Percentiles rank a stretch among this genome's conserved stretches.
Conservation (phyloP, 1,140 invertebrate genomes). For the Daktulosphaira vitifoliae region DNA sequence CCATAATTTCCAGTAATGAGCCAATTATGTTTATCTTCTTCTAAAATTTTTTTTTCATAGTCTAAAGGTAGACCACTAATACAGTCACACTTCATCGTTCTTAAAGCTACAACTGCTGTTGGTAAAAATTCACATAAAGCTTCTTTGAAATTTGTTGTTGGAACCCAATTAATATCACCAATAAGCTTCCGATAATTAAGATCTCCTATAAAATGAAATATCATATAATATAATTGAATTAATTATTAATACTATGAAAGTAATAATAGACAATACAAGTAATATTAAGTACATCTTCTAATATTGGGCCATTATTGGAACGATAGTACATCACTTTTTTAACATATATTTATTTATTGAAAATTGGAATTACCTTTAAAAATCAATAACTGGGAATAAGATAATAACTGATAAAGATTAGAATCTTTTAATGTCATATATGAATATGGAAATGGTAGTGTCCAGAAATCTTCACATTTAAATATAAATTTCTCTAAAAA, state of each 20-base stretch:
- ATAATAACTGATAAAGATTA: slow-evolving; percentile 62
- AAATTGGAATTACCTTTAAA: slow-evolving; percentile 66
- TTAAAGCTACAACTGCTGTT: slow-evolving; percentile 64
- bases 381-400: slow-evolving; percentile 61
- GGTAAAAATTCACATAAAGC: slow-evolving; percentile 75
- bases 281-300: not conserved
- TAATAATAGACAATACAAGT: no score
- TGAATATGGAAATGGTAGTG: slow-evolving; percentile 66
- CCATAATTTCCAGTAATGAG: slow-evolving; percentile 82
- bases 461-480: slow-evolving; percentile 71
- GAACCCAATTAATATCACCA: slow-evolving; percentile 77
- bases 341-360: no score
- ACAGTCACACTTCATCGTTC: slow-evolving; percentile 87
- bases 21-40: slow-evolving; percentile 62
- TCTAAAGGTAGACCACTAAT: slow-evolving; percentile 60
- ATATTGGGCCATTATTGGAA: no score
- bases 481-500: slow-evolving; percentile 36
- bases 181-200: slow-evolving; percentile 92
- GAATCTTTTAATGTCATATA: slow-evolving; percentile 66
- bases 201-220: slow-evolving; percentile 46
- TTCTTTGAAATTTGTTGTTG: slow-evolving; percentile 57
- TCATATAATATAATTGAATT: not conserved
- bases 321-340: no score
- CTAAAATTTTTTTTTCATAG: slow-evolving; percentile 2
- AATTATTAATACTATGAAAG: no score